Evolutionary conservation across 1,140 invertebrate species (phyloP).

Genomic region (Eumeta japonica): DNA sequence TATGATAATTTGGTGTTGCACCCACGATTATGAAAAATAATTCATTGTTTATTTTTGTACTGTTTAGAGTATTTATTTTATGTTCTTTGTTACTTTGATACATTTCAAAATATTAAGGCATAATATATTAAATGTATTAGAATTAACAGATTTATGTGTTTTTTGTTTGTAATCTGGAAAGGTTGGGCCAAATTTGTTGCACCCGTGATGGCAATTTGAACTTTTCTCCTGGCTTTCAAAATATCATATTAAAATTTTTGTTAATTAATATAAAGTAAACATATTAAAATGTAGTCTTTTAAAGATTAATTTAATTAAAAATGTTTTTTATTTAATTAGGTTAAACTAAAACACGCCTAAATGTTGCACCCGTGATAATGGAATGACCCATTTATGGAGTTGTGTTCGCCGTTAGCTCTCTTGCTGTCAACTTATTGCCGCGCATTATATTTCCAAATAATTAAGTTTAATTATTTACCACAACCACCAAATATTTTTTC

Average conservation of each 20-base stretch:
- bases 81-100: background rate
- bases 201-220: constrained; percentile 1
- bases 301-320: background rate
- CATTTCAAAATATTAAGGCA: background rate
- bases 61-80: background rate
- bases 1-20: constrained; percentile 2
- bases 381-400: constrained; percentile 1
- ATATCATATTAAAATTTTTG: background rate
- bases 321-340: constrained; percentile 1
- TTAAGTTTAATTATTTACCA: too few relatives aligned
- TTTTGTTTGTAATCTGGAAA: background rate
- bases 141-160: constrained; percentile 1
- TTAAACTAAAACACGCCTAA: background rate
- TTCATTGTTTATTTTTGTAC: background rate
- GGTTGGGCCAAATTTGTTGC: background rate
- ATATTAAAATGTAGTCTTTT: constrained; percentile 2
- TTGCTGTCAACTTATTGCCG: too few relatives aligned
- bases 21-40: constrained; percentile 3
- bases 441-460: too few relatives aligned
- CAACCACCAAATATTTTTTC: too few relatives aligned
- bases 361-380: constrained; percentile 1
- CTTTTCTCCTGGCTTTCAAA: background rate
- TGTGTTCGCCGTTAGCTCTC: too few relatives aligned
- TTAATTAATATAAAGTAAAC: background rate
- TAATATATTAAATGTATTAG: background rate